phyloP scores from a whole-genome alignment of 2,888 invertebrate genomes.

The Papilio elwesi region DNA sequence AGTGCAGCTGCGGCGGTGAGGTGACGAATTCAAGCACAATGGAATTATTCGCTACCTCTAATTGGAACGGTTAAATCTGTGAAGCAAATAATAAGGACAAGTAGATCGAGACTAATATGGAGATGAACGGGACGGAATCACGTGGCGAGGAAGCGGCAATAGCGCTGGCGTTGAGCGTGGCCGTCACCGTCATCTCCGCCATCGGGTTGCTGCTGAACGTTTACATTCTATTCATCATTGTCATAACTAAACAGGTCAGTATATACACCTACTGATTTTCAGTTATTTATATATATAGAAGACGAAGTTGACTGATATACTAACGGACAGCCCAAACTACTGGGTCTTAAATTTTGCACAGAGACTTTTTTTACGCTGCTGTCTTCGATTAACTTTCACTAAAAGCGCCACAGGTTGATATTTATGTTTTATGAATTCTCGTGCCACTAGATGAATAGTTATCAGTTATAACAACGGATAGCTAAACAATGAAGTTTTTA shows the following conservation, averaged over 20 bases:
- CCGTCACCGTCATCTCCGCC: conserved; percentile 87
- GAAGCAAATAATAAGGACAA: conserved; percentile 52
- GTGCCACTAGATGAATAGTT: too few relatives aligned
- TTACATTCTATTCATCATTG: conserved; percentile 89
- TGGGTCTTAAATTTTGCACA: too few relatives aligned
- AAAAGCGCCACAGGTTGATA: too few relatives aligned
- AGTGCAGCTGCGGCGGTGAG: conserved; percentile 76
- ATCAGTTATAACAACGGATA: too few relatives aligned
- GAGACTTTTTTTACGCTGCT: too few relatives aligned
- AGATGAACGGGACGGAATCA: conserved; percentile 76
- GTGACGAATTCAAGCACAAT: conserved; percentile 60
- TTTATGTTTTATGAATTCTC: too few relatives aligned
- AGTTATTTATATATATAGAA: too few relatives aligned
- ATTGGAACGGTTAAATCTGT: conserved; percentile 60
- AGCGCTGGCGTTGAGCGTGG: conserved; percentile 87
- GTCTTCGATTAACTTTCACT: too few relatives aligned
- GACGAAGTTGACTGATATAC: too few relatives aligned
- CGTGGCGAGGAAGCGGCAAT: conserved; percentile 84
- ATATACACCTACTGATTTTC: too few relatives aligned
- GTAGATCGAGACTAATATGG: conserved; percentile 58
- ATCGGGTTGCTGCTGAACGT: conserved; percentile 89
- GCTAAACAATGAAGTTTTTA: too few relatives aligned
- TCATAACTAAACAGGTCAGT: conserved; percentile 88
- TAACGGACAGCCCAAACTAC: too few relatives aligned
- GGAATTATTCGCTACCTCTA: conserved; percentile 42